Percentiles rank a stretch among this genome's conserved stretches.
Conservation (phyloP, 2,113 vertebrate genomes). For the Aptenodytes forsteri region DNA sequence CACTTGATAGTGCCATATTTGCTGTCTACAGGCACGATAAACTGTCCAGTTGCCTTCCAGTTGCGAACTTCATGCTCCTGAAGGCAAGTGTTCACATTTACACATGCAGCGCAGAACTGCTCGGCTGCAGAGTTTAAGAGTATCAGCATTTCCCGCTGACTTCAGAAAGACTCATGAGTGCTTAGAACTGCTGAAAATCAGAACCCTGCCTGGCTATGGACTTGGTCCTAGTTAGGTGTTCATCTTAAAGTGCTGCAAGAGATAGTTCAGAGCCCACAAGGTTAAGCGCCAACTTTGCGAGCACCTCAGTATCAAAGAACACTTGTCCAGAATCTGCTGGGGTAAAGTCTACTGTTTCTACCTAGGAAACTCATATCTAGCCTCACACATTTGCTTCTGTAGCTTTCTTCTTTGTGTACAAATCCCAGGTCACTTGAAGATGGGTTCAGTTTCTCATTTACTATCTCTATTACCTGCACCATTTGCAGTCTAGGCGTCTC, state of each 20-base stretch:
- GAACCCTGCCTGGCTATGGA: neutral
- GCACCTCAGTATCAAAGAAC: neutral
- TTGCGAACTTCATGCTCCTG: neutral
- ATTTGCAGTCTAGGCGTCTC: neutral
- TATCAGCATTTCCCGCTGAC: neutral
- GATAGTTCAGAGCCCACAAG: neutral
- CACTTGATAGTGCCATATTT: neutral
- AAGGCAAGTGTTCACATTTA: accelerated
- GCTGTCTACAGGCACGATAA: neutral
- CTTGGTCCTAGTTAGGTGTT: neutral
- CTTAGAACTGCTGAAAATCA: neutral
- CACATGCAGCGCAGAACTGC: accelerated
- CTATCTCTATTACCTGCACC: neutral
- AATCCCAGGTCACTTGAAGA: neutral
- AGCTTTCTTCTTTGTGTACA: neutral
- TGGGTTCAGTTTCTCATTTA: neutral
- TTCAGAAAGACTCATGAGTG: neutral
- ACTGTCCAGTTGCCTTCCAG: neutral
- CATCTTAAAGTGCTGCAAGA: neutral
- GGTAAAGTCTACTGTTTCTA: neutral
- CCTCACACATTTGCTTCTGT: neutral
- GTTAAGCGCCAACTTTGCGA: neutral
- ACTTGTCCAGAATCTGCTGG: neutral
- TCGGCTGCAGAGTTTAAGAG: accelerated
- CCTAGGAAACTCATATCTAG: neutral